Conservation (phyloP, 2,797 vertebrate species). For the Mareca strepera region DNA sequence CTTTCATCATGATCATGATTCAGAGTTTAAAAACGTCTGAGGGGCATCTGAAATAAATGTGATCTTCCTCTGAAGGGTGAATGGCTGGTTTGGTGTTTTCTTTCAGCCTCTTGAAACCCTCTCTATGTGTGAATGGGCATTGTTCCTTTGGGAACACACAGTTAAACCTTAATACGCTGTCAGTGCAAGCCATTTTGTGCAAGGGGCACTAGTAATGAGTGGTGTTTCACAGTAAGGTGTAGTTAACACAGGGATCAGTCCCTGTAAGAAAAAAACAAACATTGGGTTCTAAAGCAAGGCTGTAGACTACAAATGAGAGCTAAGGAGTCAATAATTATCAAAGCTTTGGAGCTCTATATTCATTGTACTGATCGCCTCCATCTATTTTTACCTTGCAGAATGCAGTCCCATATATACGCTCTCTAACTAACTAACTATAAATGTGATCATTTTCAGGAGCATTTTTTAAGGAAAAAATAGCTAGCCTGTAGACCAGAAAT, state of each 20-base stretch:
- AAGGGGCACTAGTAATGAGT: not conserved
- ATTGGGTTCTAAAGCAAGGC: not conserved
- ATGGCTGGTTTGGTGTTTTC: not conserved
- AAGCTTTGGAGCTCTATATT: not conserved
- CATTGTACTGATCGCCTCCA: not conserved
- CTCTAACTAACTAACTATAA: not conserved
- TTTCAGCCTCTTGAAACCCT: constrained; percentile 8
- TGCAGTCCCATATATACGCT: not conserved
- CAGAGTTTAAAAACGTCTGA: constrained; percentile 4
- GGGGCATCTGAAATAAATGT: constrained; percentile 1
- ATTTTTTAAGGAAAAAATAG: not conserved
- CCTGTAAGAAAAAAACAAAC: not conserved
- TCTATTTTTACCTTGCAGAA: not conserved
- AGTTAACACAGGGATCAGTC: not conserved
- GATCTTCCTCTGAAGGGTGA: not conserved
- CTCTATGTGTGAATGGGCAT: not conserved
- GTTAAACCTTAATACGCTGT: not conserved
- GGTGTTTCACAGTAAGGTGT: not conserved
- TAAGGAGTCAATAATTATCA: not conserved
- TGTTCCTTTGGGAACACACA: not conserved
- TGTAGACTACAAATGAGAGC: not conserved
- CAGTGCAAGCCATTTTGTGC: not conserved
- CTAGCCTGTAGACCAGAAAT: fast-evolving
- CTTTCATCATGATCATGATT: not conserved
- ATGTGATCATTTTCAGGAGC: not conserved